Evolutionary conservation across 2,888 invertebrate species (phyloP).

Genomic region (Drosophila diplacantha): DNA sequence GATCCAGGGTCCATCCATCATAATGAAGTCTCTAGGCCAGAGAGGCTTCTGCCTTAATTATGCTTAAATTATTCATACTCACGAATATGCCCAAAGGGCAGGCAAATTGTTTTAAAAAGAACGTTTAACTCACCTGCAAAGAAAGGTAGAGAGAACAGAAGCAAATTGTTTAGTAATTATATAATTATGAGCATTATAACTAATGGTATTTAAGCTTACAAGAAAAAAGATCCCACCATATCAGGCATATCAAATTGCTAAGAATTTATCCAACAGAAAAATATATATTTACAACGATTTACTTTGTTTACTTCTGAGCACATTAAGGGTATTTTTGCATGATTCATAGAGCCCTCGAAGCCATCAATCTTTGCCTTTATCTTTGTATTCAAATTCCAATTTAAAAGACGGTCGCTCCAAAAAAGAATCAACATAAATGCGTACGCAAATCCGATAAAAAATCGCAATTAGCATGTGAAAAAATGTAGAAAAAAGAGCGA

Average conservation of each 20-base stretch:
- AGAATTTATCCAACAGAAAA: neutral
- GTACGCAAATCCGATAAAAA: conserved; percentile 32
- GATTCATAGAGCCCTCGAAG: conserved; percentile 45
- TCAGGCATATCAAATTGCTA: conserved; percentile 11
- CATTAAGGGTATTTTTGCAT: conserved; percentile 37
- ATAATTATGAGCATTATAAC: conserved; percentile 45
- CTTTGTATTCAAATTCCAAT: conserved; percentile 43
- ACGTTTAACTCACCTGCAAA: conserved; percentile 66
- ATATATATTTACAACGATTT: conserved; percentile 1
- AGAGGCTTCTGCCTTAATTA: conserved; percentile 49
- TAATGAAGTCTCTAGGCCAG: conserved; percentile 15
- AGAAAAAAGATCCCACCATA: conserved; percentile 7
- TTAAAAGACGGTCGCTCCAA: conserved; percentile 26
- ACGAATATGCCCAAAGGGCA: conserved; percentile 54
- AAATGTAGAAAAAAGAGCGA: conserved; percentile 34
- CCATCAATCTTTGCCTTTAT: conserved; percentile 47
- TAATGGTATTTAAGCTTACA: neutral
- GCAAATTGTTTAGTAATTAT: conserved; percentile 55
- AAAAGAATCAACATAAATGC: conserved; percentile 23
- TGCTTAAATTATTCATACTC: conserved; percentile 54
- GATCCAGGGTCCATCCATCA: conserved; percentile 26
- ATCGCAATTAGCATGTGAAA: conserved; percentile 50
- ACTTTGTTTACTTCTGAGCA: conserved; percentile 29
- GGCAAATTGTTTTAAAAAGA: conserved; percentile 45
- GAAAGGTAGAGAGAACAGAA: conserved; percentile 50